Conservation (phyloP, 2,113 vertebrate species). For the Laticauda colubrina region DNA sequence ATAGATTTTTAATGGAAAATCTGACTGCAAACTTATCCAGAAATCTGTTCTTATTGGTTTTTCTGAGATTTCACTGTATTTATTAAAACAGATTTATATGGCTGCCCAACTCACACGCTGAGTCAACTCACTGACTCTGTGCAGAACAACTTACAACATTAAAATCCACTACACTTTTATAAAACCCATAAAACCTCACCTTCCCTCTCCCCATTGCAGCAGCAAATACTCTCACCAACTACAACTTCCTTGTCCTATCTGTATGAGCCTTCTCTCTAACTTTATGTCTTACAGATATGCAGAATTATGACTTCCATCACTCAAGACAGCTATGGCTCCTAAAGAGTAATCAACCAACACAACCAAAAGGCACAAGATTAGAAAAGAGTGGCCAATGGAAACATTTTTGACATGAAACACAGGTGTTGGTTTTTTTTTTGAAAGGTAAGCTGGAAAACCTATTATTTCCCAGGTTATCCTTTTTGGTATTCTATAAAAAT, state of each 20-base stretch:
- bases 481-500: neutral
- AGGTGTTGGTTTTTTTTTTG: neutral
- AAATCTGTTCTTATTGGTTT: neutral
- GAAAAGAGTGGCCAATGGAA: neutral
- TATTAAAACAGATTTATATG: neutral
- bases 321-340: neutral
- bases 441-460: neutral
- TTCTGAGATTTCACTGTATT: neutral
- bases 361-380: neutral
- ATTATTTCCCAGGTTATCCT: neutral
- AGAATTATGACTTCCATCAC: neutral
- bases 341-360: neutral
- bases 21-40: neutral
- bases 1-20: neutral
- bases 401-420: neutral
- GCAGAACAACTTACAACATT: neutral
- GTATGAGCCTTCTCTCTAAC: neutral
- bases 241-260: neutral
- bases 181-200: neutral
- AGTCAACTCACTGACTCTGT: neutral
- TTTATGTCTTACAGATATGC: neutral
- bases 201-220: neutral
- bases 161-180: neutral
- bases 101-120: neutral
- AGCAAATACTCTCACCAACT: neutral